A percentile compares a stretch with the other conserved stretches of the same genome.
These are phyloP conservation scores for Oxyscelio sp. DNA, from an alignment of 2,888 invertebrate species.

Conservation along the genomic window DNA sequence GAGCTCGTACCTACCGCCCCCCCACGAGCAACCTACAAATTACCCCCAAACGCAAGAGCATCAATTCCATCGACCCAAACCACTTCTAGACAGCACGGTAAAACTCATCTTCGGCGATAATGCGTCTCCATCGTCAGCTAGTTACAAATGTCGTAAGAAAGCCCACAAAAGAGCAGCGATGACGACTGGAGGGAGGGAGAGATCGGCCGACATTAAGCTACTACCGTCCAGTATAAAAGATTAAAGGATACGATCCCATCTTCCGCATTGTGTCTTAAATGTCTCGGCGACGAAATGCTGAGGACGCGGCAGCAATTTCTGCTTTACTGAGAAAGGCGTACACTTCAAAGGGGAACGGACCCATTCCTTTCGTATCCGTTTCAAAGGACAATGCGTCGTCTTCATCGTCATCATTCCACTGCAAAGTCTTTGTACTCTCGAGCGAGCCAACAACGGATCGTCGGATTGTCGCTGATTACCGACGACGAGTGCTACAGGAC, in stretches of 20 bases:
- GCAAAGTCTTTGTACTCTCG: conserved; percentile 73
- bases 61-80: neutral
- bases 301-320: conserved; percentile 75
- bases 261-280: conserved; percentile 78
- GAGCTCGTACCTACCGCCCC: too few species aligned
- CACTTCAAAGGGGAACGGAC: conserved; percentile 72
- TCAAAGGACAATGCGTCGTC: conserved; percentile 79
- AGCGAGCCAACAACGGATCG: conserved; percentile 81
- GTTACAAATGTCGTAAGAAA: conserved; percentile 24
- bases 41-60: too few species aligned
- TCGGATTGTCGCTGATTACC: conserved; percentile 84
- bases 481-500: conserved; percentile 67
- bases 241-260: conserved; percentile 77
- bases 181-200: neutral
- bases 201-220: conserved; percentile 45
- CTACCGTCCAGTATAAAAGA: conserved; percentile 72
- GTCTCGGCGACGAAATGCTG: conserved; percentile 74
- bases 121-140: conserved; percentile 44
- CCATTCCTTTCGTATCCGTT: conserved; percentile 77
- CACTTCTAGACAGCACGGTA: conserved; percentile 11
- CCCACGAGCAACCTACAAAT: too few species aligned
- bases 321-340: conserved; percentile 68
- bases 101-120: conserved; percentile 34
- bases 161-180: conserved; percentile 32
- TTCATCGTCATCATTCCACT: conserved; percentile 72